Percentiles rank a stretch among this genome's conserved stretches.
phyloP scores from a whole-genome alignment of 2,113 vertebrate species.

The Semnopithecus entellus region DNA sequence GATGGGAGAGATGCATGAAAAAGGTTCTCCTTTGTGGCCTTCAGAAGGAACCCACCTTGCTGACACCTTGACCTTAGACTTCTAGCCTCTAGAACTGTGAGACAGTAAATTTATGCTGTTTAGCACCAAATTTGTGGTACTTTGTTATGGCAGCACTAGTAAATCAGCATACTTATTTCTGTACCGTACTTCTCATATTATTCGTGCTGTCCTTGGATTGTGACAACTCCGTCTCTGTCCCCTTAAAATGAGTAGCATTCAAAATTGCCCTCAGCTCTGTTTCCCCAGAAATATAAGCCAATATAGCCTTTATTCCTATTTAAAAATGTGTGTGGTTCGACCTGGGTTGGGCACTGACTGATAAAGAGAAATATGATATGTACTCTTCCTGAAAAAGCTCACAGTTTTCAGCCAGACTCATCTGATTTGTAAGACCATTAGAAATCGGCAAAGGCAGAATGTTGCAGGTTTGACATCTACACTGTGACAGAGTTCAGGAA shows the following conservation, averaged over 20 bases:
- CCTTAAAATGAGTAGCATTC: not conserved
- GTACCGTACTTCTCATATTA: not conserved
- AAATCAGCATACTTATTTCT: not conserved
- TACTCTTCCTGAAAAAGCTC: not conserved
- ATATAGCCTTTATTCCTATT: not conserved
- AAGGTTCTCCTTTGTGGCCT: not conserved
- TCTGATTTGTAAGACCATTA: not conserved
- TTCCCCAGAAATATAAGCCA: not conserved
- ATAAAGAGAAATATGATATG: not conserved
- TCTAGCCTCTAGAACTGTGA: not conserved
- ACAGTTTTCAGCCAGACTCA: not conserved
- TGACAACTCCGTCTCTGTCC: accelerated
- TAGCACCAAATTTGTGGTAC: not conserved
- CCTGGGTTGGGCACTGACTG: not conserved
- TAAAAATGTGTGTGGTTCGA: not conserved
- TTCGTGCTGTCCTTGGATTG: not conserved
- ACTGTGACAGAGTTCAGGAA: not conserved
- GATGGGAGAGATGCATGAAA: not conserved
- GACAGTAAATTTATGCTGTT: not conserved
- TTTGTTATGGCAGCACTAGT: not conserved
- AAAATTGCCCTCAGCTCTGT: not conserved
- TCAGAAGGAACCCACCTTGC: not conserved
- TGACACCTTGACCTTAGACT: not conserved
- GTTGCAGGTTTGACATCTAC: not conserved
- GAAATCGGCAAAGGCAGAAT: not conserved